Percentiles rank a stretch among this genome's conserved stretches.
phyloP scores from a whole-genome alignment of 2,888 invertebrate species.

The Limnephilus rhombicus region DNA sequence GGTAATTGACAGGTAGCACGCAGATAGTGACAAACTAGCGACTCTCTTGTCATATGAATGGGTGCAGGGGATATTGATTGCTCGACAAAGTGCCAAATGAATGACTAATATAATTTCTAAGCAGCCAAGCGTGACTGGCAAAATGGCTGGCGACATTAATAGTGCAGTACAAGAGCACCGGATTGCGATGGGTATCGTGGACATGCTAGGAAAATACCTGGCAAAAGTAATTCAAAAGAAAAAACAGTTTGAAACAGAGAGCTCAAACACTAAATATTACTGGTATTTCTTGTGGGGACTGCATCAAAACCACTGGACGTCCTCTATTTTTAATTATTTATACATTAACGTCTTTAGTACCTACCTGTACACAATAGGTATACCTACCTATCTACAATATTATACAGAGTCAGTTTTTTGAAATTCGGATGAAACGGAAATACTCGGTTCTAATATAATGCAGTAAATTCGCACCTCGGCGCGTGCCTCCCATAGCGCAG shows the following conservation, averaged over 20 bases:
- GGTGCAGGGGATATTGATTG: neutral
- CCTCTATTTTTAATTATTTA: neutral
- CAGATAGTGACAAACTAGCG: neutral
- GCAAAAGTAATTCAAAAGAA: neutral
- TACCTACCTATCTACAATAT: too few relatives aligned
- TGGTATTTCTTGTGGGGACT: neutral
- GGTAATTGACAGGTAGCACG: neutral
- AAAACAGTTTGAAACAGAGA: neutral
- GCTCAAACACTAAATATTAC: neutral
- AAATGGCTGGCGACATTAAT: slow-evolving; percentile 7
- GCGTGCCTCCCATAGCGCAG: too few relatives aligned
- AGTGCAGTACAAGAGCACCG: neutral
- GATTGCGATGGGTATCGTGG: neutral
- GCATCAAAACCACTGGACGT: neutral
- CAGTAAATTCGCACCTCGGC: too few relatives aligned
- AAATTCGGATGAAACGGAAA: too few relatives aligned
- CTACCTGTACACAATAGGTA: too few relatives aligned
- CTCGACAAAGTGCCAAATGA: slow-evolving; percentile 5
- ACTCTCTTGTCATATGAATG: neutral
- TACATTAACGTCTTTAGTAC: neutral
- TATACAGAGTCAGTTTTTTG: too few relatives aligned
- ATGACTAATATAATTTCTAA: slow-evolving; percentile 2
- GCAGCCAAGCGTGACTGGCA: neutral
- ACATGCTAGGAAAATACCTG: neutral
- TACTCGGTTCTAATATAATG: too few relatives aligned